These are phyloP conservation scores for Nymphalis c-album DNA, from an alignment of 2,888 invertebrate species.

Conservation along the genomic window DNA sequence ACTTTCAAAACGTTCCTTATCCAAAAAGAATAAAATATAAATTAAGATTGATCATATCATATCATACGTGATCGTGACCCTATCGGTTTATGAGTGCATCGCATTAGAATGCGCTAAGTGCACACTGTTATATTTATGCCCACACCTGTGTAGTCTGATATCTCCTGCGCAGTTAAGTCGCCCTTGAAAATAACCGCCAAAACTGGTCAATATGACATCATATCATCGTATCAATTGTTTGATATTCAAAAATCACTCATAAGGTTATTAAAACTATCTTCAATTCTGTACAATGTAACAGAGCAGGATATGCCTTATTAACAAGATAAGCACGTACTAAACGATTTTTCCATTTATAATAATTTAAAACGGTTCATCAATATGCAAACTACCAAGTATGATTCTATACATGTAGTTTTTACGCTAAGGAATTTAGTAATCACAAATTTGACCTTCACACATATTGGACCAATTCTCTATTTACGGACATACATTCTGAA, in stretches of 20 bases:
- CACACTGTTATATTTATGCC: too few species aligned
- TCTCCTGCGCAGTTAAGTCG: too few species aligned
- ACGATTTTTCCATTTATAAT: background rate
- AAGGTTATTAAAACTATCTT: background rate
- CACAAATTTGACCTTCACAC: slow-evolving; percentile 9
- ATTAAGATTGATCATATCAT: too few species aligned
- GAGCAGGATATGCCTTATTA: background rate
- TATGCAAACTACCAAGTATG: slow-evolving; percentile 11
- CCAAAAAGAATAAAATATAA: too few species aligned
- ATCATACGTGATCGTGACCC: too few species aligned
- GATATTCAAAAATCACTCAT: background rate
- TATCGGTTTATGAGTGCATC: too few species aligned
- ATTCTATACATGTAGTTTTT: slow-evolving; percentile 1
- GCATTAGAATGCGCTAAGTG: too few species aligned
- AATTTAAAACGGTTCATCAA: background rate
- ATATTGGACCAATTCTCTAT: background rate
- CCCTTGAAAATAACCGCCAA: too few species aligned
- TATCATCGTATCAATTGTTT: too few species aligned
- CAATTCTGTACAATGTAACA: background rate
- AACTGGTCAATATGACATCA: too few species aligned
- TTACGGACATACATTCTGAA: background rate
- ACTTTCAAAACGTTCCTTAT: too few species aligned
- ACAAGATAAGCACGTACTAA: background rate
- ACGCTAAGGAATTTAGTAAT: slow-evolving; percentile 5
- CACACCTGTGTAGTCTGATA: too few species aligned